These are phyloP conservation scores for Xylocopa sonorina DNA, from an alignment of 1,140 invertebrate species.

Conservation along the genomic window DNA sequence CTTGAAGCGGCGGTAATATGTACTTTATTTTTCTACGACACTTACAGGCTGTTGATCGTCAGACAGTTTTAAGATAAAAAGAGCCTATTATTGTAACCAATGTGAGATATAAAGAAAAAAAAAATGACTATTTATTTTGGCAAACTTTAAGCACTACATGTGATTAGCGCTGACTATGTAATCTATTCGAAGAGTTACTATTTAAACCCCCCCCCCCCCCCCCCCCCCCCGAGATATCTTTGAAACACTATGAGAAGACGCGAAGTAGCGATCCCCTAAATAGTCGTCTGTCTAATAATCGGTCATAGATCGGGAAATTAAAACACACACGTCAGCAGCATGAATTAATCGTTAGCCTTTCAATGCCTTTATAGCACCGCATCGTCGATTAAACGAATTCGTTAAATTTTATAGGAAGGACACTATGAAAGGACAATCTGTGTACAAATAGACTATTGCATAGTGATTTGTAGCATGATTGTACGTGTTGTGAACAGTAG, in stretches of 20 bases:
- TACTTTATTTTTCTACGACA: slow-evolving; percentile 68
- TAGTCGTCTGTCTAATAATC: not conserved
- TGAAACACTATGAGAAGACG: not conserved
- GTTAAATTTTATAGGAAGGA: slow-evolving; percentile 48
- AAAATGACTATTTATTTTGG: slow-evolving; percentile 65
- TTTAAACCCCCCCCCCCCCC: not conserved
- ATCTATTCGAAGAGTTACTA: slow-evolving; percentile 24
- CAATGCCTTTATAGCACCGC: slow-evolving; percentile 46
- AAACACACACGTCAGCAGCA: slow-evolving; percentile 38
- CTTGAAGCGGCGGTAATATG: slow-evolving; percentile 52
- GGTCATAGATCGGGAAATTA: not conserved
- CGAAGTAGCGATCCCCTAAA: slow-evolving; percentile 12
- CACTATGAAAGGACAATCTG: slow-evolving; percentile 64
- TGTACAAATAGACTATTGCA: slow-evolving; percentile 60
- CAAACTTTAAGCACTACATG: slow-evolving; percentile 33
- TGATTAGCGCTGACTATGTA: slow-evolving; percentile 28
- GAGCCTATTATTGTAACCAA: slow-evolving; percentile 56
- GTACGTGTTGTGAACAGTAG: slow-evolving; percentile 43
- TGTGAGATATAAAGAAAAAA: slow-evolving; percentile 36
- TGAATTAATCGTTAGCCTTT: slow-evolving; percentile 52
- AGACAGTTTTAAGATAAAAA: slow-evolving; percentile 45
- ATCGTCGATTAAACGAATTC: slow-evolving; percentile 46
- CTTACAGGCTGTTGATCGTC: slow-evolving; percentile 49
- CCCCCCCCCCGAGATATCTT: not conserved
- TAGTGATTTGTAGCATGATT: slow-evolving; percentile 63